Evolutionary conservation across 2,888 invertebrate genomes (phyloP).

Genomic region (Nomada goodeniana): DNA sequence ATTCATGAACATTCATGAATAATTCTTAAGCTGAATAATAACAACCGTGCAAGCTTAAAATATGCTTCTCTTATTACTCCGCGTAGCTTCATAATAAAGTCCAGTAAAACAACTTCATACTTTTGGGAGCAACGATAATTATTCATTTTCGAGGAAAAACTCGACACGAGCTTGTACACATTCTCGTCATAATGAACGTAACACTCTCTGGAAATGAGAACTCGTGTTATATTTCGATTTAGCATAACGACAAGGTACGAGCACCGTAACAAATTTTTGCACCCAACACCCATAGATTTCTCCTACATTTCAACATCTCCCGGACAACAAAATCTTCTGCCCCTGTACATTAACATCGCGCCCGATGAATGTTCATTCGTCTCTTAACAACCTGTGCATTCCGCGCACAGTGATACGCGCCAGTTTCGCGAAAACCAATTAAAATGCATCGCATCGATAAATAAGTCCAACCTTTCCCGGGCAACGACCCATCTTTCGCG

Average conservation of each 20-base stretch:
- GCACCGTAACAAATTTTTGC: too few species aligned
- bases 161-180: background rate
- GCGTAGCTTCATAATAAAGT: background rate
- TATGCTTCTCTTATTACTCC: background rate
- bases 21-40: background rate
- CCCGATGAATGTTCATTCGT: slow-evolving; percentile 1
- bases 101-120: background rate
- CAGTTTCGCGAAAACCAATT: slow-evolving; percentile 20
- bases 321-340: background rate
- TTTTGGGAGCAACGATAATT: background rate
- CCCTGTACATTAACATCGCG: background rate
- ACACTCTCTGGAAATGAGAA: background rate
- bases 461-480: slow-evolving; percentile 7
- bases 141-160: background rate
- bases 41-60: background rate
- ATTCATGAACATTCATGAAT: too few species aligned
- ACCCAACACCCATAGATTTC: too few species aligned
- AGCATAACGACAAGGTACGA: too few species aligned
- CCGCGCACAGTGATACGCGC: background rate
- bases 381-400: slow-evolving; percentile 24
- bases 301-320: background rate
- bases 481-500: slow-evolving; percentile 24
- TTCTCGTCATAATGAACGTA: background rate
- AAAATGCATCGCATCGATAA: slow-evolving; percentile 24
- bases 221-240: too few species aligned